phyloP scores from a whole-genome alignment of 1,140 invertebrate genomes.

The Bicyclus anynana region DNA sequence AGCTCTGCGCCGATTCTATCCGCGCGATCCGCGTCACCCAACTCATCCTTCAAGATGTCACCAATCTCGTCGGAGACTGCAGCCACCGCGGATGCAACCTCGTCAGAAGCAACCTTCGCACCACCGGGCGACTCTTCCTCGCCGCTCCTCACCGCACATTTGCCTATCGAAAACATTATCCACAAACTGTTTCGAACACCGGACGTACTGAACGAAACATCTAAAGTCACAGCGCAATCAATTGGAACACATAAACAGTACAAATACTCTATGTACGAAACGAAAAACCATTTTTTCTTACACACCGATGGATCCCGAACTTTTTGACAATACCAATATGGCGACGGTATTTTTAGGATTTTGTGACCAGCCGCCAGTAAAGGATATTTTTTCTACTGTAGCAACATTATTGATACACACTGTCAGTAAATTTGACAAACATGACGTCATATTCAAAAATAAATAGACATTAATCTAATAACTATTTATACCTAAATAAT shows the following conservation, averaged over 20 bases:
- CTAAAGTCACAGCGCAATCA: slow-evolving; percentile 57
- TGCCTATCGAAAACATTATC: slow-evolving; percentile 72
- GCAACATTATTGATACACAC: slow-evolving; percentile 30
- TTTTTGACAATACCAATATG: slow-evolving; percentile 77
- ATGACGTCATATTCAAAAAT: neutral
- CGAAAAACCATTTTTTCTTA: slow-evolving; percentile 69
- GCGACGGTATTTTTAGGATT: slow-evolving; percentile 75
- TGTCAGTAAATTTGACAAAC: neutral
- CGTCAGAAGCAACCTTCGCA: slow-evolving; percentile 52
- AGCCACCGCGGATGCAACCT: slow-evolving; percentile 59
- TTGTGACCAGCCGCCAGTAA: slow-evolving; percentile 54
- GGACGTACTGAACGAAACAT: slow-evolving; percentile 62
- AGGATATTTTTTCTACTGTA: slow-evolving; percentile 40
- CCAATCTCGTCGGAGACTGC: slow-evolving; percentile 68
- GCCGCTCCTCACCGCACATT: slow-evolving; percentile 50
- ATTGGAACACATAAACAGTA: slow-evolving; percentile 51
- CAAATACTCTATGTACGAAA: slow-evolving; percentile 44
- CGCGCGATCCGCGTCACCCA: slow-evolving; percentile 59
- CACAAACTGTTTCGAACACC: slow-evolving; percentile 55
- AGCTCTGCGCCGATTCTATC: slow-evolving; percentile 65
- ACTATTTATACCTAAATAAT: too few relatives aligned
- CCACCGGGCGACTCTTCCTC: slow-evolving; percentile 54
- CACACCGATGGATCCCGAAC: slow-evolving; percentile 58
- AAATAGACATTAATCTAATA: neutral
- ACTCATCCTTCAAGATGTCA: slow-evolving; percentile 63